Evolutionary conservation across 2,888 invertebrate species (phyloP).

Genomic region (Drosophila seclusa): DNA sequence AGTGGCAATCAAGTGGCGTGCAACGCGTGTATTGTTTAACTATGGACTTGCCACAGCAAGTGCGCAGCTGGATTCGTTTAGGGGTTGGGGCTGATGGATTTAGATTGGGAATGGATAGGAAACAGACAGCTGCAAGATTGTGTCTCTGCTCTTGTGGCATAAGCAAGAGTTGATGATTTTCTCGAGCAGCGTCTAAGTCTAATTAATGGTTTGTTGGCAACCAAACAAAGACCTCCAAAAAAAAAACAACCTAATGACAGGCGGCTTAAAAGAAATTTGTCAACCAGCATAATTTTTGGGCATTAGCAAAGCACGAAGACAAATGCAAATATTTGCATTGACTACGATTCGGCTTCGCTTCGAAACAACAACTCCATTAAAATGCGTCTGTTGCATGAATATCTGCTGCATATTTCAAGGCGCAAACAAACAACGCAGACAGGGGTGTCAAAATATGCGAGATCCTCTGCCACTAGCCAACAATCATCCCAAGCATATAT

Average conservation of each 20-base stretch:
- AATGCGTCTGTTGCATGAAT: constrained; percentile 40
- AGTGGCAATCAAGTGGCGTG: constrained; percentile 40
- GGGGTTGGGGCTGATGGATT: constrained; percentile 1
- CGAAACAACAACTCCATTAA: constrained; percentile 69
- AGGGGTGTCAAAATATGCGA: constrained; percentile 81
- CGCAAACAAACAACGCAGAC: constrained; percentile 40
- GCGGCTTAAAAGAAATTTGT: constrained; percentile 60
- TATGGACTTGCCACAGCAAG: constrained; percentile 43
- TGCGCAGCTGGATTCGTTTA: constrained; percentile 24
- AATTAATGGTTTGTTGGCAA: constrained; percentile 72
- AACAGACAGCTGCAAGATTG: constrained; percentile 56
- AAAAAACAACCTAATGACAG: constrained; percentile 22
- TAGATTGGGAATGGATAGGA: neutral
- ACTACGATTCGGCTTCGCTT: constrained; percentile 39
- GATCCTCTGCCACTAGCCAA: constrained; percentile 13
- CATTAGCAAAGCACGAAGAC: constrained; percentile 61
- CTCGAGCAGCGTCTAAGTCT: constrained; percentile 49
- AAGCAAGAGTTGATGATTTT: constrained; percentile 26
- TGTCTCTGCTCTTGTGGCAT: constrained; percentile 1
- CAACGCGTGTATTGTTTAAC: constrained; percentile 25
- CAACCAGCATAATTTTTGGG: constrained; percentile 83
- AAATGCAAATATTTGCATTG: constrained; percentile 74
- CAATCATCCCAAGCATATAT: constrained; percentile 5
- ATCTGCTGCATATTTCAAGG: constrained; percentile 68
- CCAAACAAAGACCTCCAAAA: constrained; percentile 33